Evolutionary conservation across 2,797 vertebrate genomes (phyloP), one percentile per base, ranked within the genome.

Genomic region (Pseudopleuronectes americanus): DNA sequence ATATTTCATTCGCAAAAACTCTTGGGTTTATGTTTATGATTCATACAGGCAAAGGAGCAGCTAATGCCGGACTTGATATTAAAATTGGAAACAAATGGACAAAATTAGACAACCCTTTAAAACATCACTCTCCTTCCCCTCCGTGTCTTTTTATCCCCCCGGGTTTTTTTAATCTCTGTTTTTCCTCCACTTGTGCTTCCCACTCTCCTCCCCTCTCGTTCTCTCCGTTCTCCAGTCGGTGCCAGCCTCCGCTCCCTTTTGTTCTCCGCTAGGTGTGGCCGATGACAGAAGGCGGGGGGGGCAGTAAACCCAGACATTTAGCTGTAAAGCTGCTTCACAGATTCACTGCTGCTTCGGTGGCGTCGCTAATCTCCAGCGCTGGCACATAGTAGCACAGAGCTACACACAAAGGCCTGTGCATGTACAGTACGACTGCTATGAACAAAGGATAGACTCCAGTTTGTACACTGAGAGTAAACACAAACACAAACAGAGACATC

Each of bases 241-340:
- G 85, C 80, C 87, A 88, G 87, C 80, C 78, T 84, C 87, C n/a
- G 56, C 69, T 83, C 72, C 63, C 83, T 89, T 38, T 91, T 91
- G 89, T 91, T 91, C 87, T 84, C 74, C 59, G 4, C 71, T 56
- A 84, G 86, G 85, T 87, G 90, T 90, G 88, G 87, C 76, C 26
- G 62, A 77, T 72, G 67, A 84, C 83, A 85, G 87, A 77, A 73
- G 74, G 84, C 67, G 76, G 16, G 79, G 86, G 86, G 87, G 84
- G 84, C 81, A 75, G 84, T 76, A 81, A 71, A 88, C 59, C 70
- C 81, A 62, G 80, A 54, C 79, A 38, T 10, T 16, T 23, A n/a
- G 68, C 78, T 77, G 47, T 22, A 49, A 64, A 62, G 24, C 69
- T 1, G 82, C 81, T 79, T 67, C 72, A 64, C 64, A 60, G 80